Base-by-base conservation (phyloP, 2,888 invertebrate genomes). In the Drosophila formosana region DNA sequence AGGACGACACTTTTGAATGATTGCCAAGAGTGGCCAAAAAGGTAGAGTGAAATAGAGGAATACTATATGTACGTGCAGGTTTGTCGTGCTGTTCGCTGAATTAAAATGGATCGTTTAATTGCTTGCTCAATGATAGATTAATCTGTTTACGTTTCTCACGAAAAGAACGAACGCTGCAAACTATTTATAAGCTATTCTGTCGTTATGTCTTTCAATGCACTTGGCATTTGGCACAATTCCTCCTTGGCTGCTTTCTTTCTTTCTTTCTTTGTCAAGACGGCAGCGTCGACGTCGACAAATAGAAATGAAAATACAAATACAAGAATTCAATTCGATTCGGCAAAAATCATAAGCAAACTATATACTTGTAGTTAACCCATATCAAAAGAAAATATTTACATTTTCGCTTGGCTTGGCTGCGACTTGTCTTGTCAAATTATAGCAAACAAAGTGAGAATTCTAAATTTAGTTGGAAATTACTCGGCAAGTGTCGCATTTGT, bases 61-160 rank as follows among this genome's bases (percentile, higher is more conserved):
- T 18, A 49, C 5, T 32, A 55, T 3, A 18, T 18, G 18, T 18
- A 25, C 4, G 34, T 23, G 23, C 26, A 18, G 18, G 39, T 41
- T 23, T 60, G 37, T 43, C 39, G 37, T 37, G 5, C 34, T 66
- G 55, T 69, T 75, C 68, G 58, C 63, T 72, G 75, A 81, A 79
- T 72, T 69, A 86, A 84, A 86, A 75, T 83, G 80, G 52, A 82
- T 77, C 85, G 72, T 88, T 81, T 85, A 88, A 85, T 88, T 85
- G 82, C 74, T 57, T 65, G 58, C 71, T 68, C 73, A 68, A 58
- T 84, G 84, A 84, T 87, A 82, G 82, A 84, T 78, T 82, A 72
- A 88, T 82, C 72, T 78, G 79, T 73, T 79, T 78, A 78, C 78
- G 58, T 72, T 77, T 62, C 53, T 63, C 65, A 51, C 47, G 50